Percentiles rank a stretch among this genome's conserved stretches.
These are phyloP conservation scores for Eudyptes chrysolophus DNA, from an alignment of 2,113 vertebrate genomes.

Conservation along the genomic window DNA sequence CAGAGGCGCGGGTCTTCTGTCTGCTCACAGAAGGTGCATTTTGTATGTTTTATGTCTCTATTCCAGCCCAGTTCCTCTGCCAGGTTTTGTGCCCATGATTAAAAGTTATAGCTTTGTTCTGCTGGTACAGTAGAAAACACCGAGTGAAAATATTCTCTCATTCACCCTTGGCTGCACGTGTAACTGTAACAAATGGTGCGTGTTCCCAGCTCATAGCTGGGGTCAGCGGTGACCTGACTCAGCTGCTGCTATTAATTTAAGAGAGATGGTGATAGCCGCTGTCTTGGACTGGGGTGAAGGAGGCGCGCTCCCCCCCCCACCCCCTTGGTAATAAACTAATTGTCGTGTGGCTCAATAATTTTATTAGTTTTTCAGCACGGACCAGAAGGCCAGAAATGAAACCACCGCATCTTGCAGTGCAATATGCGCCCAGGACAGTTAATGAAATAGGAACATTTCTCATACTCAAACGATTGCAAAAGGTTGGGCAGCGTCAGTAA, in stretches of 20 bases:
- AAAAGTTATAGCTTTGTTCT: not conserved
- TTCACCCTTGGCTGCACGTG: not conserved
- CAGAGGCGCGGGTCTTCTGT: not conserved
- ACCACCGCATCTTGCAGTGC: not conserved
- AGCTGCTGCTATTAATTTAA: not conserved
- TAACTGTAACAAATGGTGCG: not conserved
- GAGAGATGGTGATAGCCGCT: not conserved
- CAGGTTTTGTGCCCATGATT: not conserved
- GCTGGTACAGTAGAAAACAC: not conserved
- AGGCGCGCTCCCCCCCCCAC: not conserved
- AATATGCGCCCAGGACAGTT: not conserved
- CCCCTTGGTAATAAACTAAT: not conserved
- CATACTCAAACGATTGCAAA: not conserved
- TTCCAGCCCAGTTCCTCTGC: not conserved
- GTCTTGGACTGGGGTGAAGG: not conserved
- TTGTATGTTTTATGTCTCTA: not conserved
- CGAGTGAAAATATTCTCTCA: not conserved
- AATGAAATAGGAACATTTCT: not conserved
- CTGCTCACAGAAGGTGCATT: rapidly evolving
- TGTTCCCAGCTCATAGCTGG: not conserved
- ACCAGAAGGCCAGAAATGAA: not conserved
- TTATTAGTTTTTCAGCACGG: not conserved
- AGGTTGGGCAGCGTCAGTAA: not conserved
- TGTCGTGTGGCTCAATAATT: not conserved
- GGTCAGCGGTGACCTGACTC: not conserved